Conservation (phyloP, 2,797 vertebrate species). For the Lacerta agilis region DNA sequence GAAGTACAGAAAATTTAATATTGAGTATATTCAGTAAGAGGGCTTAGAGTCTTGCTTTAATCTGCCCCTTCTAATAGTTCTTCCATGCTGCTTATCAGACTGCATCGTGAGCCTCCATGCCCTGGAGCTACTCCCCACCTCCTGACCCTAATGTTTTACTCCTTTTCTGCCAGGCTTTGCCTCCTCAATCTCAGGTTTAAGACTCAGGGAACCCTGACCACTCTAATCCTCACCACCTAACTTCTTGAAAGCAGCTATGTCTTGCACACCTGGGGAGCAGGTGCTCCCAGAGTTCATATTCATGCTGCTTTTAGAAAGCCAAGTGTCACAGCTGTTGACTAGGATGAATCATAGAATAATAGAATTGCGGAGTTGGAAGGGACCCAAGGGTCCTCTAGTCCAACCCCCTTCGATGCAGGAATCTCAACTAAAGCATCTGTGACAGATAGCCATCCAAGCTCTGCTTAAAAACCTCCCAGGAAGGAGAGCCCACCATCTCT, state of each 20-base stretch:
- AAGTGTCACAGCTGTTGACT: not conserved
- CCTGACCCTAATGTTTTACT: not conserved
- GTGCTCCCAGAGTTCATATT: not conserved
- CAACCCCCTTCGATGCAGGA: too few species aligned
- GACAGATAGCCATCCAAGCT: too few species aligned
- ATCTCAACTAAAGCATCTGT: too few species aligned
- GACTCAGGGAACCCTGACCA: not conserved
- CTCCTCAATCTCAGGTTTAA: not conserved
- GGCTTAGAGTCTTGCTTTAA: not conserved
- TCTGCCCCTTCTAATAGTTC: not conserved
- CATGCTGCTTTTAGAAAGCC: too few species aligned
- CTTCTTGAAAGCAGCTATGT: not conserved
- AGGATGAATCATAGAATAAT: not conserved
- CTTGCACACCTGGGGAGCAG: not conserved
- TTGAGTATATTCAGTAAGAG: not conserved
- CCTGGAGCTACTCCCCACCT: not conserved
- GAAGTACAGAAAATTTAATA: not conserved
- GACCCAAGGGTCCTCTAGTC: too few species aligned
- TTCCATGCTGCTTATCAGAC: not conserved
- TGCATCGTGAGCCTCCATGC: not conserved
- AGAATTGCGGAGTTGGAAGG: too few species aligned
- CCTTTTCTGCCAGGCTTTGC: not conserved
- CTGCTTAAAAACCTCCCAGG: too few species aligned
- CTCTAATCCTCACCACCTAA: not conserved
- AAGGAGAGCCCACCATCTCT: too few species aligned